These are phyloP conservation scores for Pandemis heparana DNA, from an alignment of 2,888 invertebrate species.

Conservation along the genomic window DNA sequence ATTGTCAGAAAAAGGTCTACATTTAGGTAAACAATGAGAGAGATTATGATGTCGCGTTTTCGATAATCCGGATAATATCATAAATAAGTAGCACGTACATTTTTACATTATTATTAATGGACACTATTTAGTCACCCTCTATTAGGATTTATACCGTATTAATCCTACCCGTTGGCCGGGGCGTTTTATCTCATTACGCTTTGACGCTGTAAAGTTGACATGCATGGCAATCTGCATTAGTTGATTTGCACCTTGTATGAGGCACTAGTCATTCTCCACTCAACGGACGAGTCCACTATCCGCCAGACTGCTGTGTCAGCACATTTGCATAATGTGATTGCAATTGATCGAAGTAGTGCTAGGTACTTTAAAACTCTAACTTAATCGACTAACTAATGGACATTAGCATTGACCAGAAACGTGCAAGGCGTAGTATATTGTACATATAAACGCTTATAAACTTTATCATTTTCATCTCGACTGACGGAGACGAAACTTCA, in stretches of 20 bases:
- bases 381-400: neutral
- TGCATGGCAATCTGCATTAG: slow-evolving; percentile 49
- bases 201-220: slow-evolving; percentile 46
- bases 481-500: neutral
- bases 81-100: no score
- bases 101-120: no score
- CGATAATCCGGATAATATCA: no score
- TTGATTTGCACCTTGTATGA: slow-evolving; percentile 54
- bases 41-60: no score
- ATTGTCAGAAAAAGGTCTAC: no score
- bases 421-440: no score
- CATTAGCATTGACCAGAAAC: neutral
- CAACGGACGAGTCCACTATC: slow-evolving; percentile 28
- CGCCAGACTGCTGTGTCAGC: slow-evolving; percentile 33
- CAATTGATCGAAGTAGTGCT: slow-evolving; percentile 58
- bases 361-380: slow-evolving; percentile 40
- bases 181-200: slow-evolving; percentile 40
- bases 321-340: slow-evolving; percentile 65
- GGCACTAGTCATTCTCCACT: slow-evolving; percentile 52
- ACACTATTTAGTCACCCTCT: neutral
- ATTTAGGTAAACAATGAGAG: no score
- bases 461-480: neutral
- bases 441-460: neutral
- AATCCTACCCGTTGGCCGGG: neutral
- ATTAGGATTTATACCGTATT: neutral